phyloP scores from a whole-genome alignment of 2,797 vertebrate genomes.

The Lophius americanus region DNA sequence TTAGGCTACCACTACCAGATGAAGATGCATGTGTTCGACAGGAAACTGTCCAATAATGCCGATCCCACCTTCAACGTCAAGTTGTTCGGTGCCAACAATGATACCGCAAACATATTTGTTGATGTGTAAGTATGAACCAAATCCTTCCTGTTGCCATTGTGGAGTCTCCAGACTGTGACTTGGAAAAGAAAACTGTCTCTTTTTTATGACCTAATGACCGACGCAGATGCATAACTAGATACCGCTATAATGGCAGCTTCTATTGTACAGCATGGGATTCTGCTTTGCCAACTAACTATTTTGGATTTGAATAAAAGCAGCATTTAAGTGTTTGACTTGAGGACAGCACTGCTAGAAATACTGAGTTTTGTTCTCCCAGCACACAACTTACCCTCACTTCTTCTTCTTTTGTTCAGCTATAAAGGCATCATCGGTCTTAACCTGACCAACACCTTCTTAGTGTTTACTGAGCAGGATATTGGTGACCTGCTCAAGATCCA shows the following conservation, averaged over 20 bases:
- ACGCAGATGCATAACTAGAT: too few species aligned
- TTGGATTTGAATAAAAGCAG: neutral
- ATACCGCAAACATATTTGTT: conserved; percentile 83
- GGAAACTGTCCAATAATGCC: conserved; percentile 74
- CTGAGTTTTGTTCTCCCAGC: neutral
- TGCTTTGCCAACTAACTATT: neutral
- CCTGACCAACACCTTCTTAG: conserved; percentile 93
- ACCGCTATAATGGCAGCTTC: neutral
- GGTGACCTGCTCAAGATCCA: conserved; percentile 91
- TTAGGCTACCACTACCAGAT: conserved; percentile 96
- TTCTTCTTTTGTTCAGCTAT: conserved; percentile 67
- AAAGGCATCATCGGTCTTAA: conserved; percentile 85
- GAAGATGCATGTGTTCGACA: conserved; percentile 97
- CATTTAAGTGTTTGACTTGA: neutral
- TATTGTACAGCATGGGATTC: neutral
- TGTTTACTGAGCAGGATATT: conserved; percentile 91
- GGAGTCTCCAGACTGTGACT: conserved; percentile 12
- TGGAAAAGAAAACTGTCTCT: too few species aligned
- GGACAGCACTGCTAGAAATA: neutral
- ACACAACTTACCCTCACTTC: neutral
- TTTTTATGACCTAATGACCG: too few species aligned
- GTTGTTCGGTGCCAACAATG: conserved; percentile 84
- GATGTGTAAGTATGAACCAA: conserved; percentile 85
- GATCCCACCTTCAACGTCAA: conserved; percentile 88
- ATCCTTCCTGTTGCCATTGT: neutral